These are phyloP conservation scores for Champsocephalus esox DNA, from an alignment of 2,797 vertebrate genomes.

Conservation along the genomic window DNA sequence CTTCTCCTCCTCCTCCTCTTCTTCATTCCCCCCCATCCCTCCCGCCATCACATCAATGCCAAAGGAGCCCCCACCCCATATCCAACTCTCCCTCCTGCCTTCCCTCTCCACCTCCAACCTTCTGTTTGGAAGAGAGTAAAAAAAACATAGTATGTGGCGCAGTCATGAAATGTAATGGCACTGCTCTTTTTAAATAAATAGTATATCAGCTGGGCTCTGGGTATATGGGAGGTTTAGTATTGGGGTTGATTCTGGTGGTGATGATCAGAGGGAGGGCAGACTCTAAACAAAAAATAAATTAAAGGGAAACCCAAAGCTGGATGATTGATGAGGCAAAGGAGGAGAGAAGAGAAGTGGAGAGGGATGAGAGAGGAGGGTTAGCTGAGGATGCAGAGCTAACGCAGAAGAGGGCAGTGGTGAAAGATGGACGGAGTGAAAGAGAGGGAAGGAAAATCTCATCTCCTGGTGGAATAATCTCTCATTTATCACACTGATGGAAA, in stretches of 20 bases:
- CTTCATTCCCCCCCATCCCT: slow-evolving; percentile 25
- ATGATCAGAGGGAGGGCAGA: slow-evolving; percentile 25
- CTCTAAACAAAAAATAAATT: slow-evolving; percentile 61
- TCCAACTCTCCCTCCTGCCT: slow-evolving; percentile 39
- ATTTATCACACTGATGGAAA: slow-evolving; percentile 84
- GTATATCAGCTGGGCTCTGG: slow-evolving; percentile 64
- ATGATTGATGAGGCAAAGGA: slow-evolving; percentile 59
- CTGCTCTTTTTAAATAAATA: slow-evolving; percentile 72
- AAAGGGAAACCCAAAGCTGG: slow-evolving; percentile 48
- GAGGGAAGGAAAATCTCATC: slow-evolving; percentile 79
- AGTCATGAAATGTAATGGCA: slow-evolving; percentile 83
- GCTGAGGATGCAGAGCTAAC: slow-evolving; percentile 52
- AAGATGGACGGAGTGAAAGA: slow-evolving; percentile 58
- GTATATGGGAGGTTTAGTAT: slow-evolving; percentile 48
- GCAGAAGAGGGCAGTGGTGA: slow-evolving; percentile 51
- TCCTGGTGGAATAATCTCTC: slow-evolving; percentile 81
- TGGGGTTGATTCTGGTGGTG: slow-evolving; percentile 36
- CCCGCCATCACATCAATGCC: slow-evolving; percentile 66
- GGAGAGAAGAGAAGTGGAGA: slow-evolving; percentile 36
- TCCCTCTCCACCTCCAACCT: slow-evolving; percentile 57
- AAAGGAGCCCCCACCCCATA: slow-evolving; percentile 47
- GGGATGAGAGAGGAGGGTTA: slow-evolving; percentile 43
- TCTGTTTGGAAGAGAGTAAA: slow-evolving; percentile 35
- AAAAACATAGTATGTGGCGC: slow-evolving; percentile 52
- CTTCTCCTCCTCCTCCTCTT: slow-evolving; percentile 48